Conservation (phyloP, 1,140 invertebrate genomes). For the Drosophila busckii region DNA sequence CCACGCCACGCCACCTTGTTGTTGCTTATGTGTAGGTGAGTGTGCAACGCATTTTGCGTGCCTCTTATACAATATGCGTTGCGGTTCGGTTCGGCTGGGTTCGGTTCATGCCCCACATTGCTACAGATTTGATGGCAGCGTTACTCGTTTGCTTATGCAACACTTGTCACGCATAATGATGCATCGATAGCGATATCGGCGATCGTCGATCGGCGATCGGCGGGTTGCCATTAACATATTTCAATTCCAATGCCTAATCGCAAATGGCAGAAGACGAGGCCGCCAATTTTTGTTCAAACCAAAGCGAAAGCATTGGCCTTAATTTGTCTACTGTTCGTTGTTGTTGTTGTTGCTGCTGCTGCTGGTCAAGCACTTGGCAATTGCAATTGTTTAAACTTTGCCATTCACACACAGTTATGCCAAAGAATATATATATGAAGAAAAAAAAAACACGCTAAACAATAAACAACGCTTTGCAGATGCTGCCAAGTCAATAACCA, state of each 20-base stretch:
- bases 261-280: conserved; percentile 47
- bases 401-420: conserved; percentile 39
- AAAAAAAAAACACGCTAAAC: too few species aligned
- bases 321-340: conserved; percentile 43
- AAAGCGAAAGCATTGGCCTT: conserved; percentile 47
- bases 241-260: conserved; percentile 45
- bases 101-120: too few species aligned
- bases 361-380: conserved; percentile 24
- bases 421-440: too few species aligned
- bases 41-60: conserved; percentile 3
- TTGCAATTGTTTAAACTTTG: conserved; percentile 57
- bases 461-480: too few species aligned
- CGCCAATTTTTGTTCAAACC: conserved; percentile 11
- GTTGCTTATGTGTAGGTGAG: background rate
- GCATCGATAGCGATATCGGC: conserved; percentile 33
- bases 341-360: conserved; percentile 10
- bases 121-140: conserved; percentile 28
- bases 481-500: too few species aligned
- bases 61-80: conserved; percentile 51
- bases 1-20: conserved; percentile 25
- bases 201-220: too few species aligned
- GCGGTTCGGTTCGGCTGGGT: too few species aligned
- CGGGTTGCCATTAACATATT: conserved; percentile 62
- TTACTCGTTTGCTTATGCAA: conserved; percentile 40
- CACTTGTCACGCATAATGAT: conserved; percentile 52